phyloP scores from a whole-genome alignment of 2,888 invertebrate genomes.

The Mythimna loreyi region DNA sequence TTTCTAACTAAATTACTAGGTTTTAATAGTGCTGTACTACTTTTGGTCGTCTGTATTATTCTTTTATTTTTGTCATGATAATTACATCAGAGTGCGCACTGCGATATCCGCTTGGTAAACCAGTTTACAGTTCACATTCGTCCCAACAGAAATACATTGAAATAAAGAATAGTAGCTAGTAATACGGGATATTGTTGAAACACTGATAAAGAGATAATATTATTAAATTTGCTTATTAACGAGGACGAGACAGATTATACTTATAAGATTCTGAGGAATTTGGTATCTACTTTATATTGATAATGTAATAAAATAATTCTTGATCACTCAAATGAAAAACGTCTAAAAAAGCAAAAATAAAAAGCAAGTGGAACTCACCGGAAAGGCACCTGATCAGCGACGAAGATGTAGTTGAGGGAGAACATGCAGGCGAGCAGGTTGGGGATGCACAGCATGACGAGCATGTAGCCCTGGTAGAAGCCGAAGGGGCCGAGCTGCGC shows the following conservation, averaged over 20 bases:
- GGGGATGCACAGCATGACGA: conserved; percentile 85
- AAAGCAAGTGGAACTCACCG: conserved; percentile 80
- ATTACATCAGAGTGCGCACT: neutral
- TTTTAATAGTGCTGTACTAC: neutral
- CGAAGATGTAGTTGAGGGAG: conserved; percentile 90
- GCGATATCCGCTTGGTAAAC: neutral
- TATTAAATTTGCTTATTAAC: conserved; percentile 11
- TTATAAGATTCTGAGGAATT: conserved; percentile 3
- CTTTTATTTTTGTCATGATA: neutral
- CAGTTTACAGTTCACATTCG: neutral
- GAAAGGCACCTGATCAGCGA: conserved; percentile 89
- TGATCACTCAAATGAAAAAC: conserved; percentile 10
- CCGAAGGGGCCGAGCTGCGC: conserved; percentile 84
- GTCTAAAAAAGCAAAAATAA: conserved; percentile 3
- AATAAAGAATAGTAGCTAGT: neutral
- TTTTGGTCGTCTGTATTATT: neutral
- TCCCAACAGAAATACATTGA: neutral
- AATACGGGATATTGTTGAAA: neutral
- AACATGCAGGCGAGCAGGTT: conserved; percentile 89
- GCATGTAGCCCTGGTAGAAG: conserved; percentile 82
- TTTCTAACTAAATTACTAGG: neutral
- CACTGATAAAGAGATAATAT: conserved; percentile 13
- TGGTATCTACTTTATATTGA: conserved; percentile 10
- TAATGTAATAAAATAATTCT: conserved; percentile 22
- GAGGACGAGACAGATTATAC: conserved; percentile 10